These are phyloP conservation scores for Alcedo atthis DNA, from an alignment of 2,797 vertebrate genomes.

Conservation along the genomic window DNA sequence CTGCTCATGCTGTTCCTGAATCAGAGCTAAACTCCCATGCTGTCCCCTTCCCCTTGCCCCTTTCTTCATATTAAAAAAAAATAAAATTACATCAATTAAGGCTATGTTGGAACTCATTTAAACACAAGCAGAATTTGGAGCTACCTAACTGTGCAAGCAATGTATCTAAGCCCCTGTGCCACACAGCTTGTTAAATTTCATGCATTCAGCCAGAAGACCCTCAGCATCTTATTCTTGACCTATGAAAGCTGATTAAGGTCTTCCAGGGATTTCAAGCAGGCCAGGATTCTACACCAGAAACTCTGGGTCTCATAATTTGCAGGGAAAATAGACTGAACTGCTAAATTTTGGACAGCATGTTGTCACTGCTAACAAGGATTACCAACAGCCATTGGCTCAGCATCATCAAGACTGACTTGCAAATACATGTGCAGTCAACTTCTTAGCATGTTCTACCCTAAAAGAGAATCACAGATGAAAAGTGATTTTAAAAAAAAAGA, in stretches of 20 bases:
- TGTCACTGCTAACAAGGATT: not conserved
- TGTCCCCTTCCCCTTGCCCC: not conserved
- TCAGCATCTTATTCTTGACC: not conserved
- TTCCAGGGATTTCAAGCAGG: not conserved
- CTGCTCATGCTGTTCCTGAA: fast-evolving
- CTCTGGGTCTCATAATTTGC: not conserved
- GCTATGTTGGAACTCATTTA: not conserved
- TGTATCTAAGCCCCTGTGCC: not conserved
- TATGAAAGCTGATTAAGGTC: not conserved
- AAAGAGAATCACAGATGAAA: not conserved
- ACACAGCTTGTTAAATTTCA: not conserved
- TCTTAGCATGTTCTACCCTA: not conserved
- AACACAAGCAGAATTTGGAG: not conserved
- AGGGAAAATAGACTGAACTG: not conserved
- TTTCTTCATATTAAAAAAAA: not conserved
- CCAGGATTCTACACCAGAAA: not conserved
- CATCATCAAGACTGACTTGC: not conserved
- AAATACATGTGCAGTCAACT: not conserved
- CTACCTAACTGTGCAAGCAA: not conserved
- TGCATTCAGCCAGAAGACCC: not conserved
- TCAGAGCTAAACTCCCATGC: not conserved
- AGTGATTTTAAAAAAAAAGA: not conserved
- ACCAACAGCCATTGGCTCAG: not conserved
- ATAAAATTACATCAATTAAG: not conserved
- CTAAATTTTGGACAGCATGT: not conserved